Percentiles rank a stretch among this genome's conserved stretches.
phyloP scores from a whole-genome alignment of 2,797 vertebrate genomes.

The Sebastes iracundus region DNA sequence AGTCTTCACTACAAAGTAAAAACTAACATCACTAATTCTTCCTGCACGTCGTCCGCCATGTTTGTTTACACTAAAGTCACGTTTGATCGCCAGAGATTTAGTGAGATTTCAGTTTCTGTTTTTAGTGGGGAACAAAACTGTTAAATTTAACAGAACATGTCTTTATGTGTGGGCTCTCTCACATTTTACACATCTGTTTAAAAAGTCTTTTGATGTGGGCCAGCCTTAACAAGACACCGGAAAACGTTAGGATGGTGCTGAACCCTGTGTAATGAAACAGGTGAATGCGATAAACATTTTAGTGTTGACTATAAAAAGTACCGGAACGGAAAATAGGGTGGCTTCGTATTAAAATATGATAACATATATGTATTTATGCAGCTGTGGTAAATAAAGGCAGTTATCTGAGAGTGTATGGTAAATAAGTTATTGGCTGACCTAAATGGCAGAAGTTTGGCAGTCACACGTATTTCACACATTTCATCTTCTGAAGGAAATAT shows the following conservation, averaged over 20 bases:
- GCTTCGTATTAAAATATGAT: neutral
- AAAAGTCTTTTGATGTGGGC: no score
- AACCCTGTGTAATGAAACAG: neutral
- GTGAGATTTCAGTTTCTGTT: no score
- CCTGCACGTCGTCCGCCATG: no score
- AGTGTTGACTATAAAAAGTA: neutral
- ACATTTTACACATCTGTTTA: no score
- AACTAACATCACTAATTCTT: no score
- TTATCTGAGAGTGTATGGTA: neutral
- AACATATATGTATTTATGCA: neutral
- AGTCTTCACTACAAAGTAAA: no score
- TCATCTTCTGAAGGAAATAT: constrained; percentile 15
- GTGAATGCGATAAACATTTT: neutral
- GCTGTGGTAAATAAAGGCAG: neutral
- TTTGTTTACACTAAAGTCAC: no score
- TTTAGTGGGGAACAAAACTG: no score
- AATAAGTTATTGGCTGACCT: neutral
- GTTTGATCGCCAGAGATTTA: no score
- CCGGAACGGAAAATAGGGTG: neutral
- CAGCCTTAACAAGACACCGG: neutral
- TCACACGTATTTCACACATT: neutral
- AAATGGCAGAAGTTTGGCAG: neutral
- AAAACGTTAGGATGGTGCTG: neutral
- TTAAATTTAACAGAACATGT: no score
- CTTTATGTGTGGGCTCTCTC: no score